phyloP scores from a whole-genome alignment of 2,797 vertebrate genomes.

The Platalea minor region DNA sequence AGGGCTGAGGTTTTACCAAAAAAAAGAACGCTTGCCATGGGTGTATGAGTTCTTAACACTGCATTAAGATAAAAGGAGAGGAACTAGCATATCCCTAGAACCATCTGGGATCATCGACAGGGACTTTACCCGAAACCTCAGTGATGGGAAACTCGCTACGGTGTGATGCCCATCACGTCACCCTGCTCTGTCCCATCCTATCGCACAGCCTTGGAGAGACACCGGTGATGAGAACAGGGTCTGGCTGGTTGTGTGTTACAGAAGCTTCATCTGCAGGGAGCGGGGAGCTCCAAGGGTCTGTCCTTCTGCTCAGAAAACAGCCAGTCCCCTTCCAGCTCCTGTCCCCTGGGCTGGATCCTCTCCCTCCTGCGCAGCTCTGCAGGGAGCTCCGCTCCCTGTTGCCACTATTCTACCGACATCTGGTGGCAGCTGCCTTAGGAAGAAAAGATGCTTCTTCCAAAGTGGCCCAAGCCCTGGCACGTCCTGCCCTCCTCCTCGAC shows the following conservation, averaged over 20 bases:
- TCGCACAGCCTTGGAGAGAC: neutral
- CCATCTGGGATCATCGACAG: neutral
- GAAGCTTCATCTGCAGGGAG: neutral
- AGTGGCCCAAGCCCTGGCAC: too few species aligned
- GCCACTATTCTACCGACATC: conserved; percentile 54
- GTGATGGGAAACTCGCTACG: neutral
- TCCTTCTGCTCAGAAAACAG: neutral
- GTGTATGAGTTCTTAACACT: neutral
- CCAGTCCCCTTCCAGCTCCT: neutral
- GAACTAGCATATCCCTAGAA: neutral
- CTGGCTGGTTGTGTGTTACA: accelerated
- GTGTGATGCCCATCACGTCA: accelerated
- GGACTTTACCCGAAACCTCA: neutral
- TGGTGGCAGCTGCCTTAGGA: neutral
- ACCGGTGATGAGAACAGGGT: neutral
- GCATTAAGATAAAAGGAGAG: neutral
- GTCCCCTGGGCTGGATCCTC: neutral
- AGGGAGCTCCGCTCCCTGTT: neutral
- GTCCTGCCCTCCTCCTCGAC: neutral
- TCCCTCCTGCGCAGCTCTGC: neutral
- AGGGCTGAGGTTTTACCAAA: neutral
- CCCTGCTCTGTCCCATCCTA: neutral
- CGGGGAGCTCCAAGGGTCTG: neutral
- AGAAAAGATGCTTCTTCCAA: neutral
- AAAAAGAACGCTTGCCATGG: neutral